phyloP scores from a whole-genome alignment of 2,888 invertebrate genomes.

The Plebejus melissa region DNA sequence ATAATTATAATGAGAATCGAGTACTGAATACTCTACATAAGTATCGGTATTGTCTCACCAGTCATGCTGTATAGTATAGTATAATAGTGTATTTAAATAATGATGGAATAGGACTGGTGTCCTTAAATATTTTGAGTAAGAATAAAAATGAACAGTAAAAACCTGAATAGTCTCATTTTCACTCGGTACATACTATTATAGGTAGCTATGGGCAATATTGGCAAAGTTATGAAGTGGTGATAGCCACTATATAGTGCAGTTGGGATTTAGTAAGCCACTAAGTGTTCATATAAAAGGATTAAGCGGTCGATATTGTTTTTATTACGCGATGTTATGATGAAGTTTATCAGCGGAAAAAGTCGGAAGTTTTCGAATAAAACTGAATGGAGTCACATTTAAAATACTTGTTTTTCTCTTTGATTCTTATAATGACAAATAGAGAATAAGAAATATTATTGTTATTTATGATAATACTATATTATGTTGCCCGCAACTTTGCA shows the following conservation, averaged over 20 bases:
- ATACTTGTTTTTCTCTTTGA: not conserved
- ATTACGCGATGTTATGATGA: slow-evolving; percentile 1
- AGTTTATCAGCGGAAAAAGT: slow-evolving; percentile 25
- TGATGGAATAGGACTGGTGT: too few relatives aligned
- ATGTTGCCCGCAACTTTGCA: not conserved
- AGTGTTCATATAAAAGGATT: slow-evolving; percentile 21
- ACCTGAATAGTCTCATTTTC: too few relatives aligned
- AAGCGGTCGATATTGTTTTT: slow-evolving; percentile 18
- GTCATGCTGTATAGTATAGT: too few relatives aligned
- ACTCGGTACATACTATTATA: not conserved
- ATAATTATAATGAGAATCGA: too few relatives aligned
- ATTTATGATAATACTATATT: not conserved
- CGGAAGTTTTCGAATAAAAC: slow-evolving; percentile 23
- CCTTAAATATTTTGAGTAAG: too few relatives aligned
- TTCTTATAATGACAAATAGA: not conserved
- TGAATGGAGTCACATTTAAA: not conserved
- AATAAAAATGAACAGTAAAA: too few relatives aligned
- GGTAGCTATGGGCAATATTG: not conserved
- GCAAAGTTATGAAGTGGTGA: not conserved
- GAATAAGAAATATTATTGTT: not conserved
- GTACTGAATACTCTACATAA: too few relatives aligned
- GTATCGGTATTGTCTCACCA: too few relatives aligned
- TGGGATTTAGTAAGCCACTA: slow-evolving; percentile 16
- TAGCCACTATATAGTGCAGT: not conserved
- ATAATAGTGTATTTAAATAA: too few relatives aligned